Base-by-base conservation (phyloP, 2,113 vertebrate genomes). In the Dicaeum eximium region DNA sequence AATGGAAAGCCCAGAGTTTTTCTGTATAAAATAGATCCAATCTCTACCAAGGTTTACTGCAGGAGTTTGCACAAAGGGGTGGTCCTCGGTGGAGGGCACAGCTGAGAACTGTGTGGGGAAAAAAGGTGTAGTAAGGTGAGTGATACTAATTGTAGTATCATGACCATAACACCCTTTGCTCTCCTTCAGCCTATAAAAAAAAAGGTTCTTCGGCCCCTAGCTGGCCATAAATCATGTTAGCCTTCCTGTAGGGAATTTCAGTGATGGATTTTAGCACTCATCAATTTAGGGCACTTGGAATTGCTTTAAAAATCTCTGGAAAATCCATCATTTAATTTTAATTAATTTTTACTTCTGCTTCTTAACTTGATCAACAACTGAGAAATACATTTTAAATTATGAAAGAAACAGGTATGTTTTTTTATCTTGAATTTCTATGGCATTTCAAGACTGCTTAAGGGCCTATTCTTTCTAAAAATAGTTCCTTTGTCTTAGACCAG, bases 401-500 rank as follows among this genome's bases (percentile, higher is more conserved):
- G 60, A 70, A 86, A 56, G 31, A 84, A 62, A 42, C n/a, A 51
- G 17, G 18, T 15, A 4, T 67, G 31, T 0, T 38, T 93, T 78
- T 51, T 86, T 83, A n/a, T 77, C n/a, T 83, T 88, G 8, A 48
- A 64, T 64, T 92, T 89, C 30, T 89, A 0, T 80, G 45, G 42
- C n/a, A 47, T 82, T 95, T 93, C 13, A 80, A 84, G 88, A 80
- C 40, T 71, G 30, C 48, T 66, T 91, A 60, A 91, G 78, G 54
- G 86, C 47, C 15, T 95, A 10, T 85, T 96, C 31, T 73, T 96
- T 94, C 91, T 95, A 40, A 93, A 95, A 97, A 95, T 15, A 83
- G 80, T 83, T 95, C 60, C 64, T 94, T 97, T 96, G 53, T 95
- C 95, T 48, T 92, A 99, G 99, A 99, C 99, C 20, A 98, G 98